Evolutionary conservation across 2,797 vertebrate genomes (phyloP), one percentile per base, ranked within the genome.

Genomic region (Myotis findleyi): DNA sequence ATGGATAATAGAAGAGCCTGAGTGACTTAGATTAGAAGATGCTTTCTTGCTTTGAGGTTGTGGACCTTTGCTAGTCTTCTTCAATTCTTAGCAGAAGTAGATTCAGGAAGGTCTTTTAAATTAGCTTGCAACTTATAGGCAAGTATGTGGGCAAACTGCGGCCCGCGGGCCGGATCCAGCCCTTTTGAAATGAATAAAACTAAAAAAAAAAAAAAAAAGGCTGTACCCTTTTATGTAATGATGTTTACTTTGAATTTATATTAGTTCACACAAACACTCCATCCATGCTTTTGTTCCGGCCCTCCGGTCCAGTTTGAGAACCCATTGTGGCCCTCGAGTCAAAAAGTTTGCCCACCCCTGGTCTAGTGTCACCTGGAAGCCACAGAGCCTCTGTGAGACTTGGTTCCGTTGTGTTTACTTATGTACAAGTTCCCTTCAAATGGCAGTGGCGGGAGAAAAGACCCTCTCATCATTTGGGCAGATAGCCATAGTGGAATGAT

Each of bases 51-150:
- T 95, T 96, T 69, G 47, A 68, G 73, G n/a, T 81, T 92, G 85
- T 55, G 66, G 79, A 75, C 36, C 93, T 97, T 96, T 82, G 77
- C 91, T 23, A 91, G 75, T 91, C 30, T 17, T 44, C 72, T 93
- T 87, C 38, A 90, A 3, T 59, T 83, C 51, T 69, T 72, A 69
- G 62, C 38, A 88, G 69, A 82, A 20, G 41, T 23, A 44, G 71
- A 25, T 79, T 90, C 72, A 81, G 66, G 82, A 91, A 94, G 55
- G 57, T 82, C 51, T 97, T 87, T 96, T 64, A 72, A 38, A 59
- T 93, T 72, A n/a, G 53, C 86, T 96, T 68, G 68, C 41, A 16
- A 41, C 66, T 84, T 73, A 55, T 17, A 76, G 25, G 80, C 76
- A 59, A 81, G 72, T 77, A 2, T 73, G 59, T 38, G 36, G 36